Evolutionary conservation across 2,888 invertebrate genomes (phyloP).

Genomic region (Oithona nana): DNA sequence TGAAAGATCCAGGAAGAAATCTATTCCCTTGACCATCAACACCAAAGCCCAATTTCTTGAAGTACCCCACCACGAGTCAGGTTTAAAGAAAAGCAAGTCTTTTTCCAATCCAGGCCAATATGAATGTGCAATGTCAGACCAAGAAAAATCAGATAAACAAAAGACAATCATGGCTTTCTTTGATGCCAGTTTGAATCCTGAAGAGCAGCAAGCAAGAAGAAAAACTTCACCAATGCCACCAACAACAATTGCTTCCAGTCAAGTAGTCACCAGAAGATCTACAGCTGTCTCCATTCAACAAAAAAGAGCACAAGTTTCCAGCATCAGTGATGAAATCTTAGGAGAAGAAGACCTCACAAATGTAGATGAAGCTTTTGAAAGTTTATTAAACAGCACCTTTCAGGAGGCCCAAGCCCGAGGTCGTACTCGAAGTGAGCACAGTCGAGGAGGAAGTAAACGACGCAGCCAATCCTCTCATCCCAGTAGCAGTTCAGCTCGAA

Average conservation of each 20-base stretch:
- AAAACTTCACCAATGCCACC: not conserved
- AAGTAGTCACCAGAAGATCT: not conserved
- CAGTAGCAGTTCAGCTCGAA: not conserved
- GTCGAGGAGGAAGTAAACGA: not conserved
- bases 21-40: not conserved
- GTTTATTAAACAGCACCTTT: conserved; percentile 6
- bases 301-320: not conserved
- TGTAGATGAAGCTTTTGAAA: conserved; percentile 14
- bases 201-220: not conserved
- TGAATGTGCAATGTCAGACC: conserved; percentile 11
- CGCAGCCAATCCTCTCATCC: not conserved
- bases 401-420: not conserved
- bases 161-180: conserved; percentile 15
- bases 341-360: conserved; percentile 11
- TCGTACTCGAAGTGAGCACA: no score
- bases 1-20: not conserved
- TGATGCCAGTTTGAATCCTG: not conserved
- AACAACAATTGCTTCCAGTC: no score
- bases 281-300: not conserved
- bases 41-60: not conserved
- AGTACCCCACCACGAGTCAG: not conserved
- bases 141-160: not conserved
- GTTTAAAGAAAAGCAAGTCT: conserved; percentile 7
- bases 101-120: conserved; percentile 12
- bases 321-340: conserved; percentile 10